Percentiles rank a stretch among this genome's conserved stretches.
Conservation (phyloP, 1,140 invertebrate species). For the Plodia interpunctella region DNA sequence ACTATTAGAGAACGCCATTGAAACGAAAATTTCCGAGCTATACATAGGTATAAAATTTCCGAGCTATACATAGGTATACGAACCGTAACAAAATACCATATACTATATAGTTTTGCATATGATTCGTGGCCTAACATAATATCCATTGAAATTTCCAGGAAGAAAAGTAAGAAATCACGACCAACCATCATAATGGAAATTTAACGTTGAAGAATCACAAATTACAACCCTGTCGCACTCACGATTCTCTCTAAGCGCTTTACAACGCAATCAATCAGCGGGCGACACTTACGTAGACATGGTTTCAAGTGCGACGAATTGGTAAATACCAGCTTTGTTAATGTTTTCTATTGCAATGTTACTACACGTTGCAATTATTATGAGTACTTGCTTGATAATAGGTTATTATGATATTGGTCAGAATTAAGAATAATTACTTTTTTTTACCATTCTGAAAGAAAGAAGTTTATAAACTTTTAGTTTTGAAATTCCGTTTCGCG, state of each 20-base stretch:
- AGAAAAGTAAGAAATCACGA: not conserved
- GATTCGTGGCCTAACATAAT: no score
- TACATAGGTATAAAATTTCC: no score
- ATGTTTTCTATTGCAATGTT: not conserved
- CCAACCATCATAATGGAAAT: not conserved
- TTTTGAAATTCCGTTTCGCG: no score
- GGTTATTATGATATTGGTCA: not conserved
- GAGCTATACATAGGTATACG: no score
- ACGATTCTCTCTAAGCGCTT: constrained; percentile 2
- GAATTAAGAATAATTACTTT: not conserved
- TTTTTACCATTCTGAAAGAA: no score
- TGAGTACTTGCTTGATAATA: not conserved
- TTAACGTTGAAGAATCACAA: constrained; percentile 6
- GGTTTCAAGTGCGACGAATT: constrained; percentile 2
- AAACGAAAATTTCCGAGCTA: no score
- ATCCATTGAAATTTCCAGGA: not conserved
- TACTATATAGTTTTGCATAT: no score
- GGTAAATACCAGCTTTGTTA: not conserved
- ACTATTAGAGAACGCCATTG: no score
- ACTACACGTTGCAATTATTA: not conserved
- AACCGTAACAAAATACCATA: no score
- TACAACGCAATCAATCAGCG: constrained; percentile 3
- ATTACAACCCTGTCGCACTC: constrained; percentile 6
- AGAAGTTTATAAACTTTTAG: no score
- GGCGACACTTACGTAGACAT: not conserved